These are phyloP conservation scores for Rambutsinella grinnellia DNA, from an alignment of 2,888 invertebrate genomes.

Conservation along the genomic window DNA sequence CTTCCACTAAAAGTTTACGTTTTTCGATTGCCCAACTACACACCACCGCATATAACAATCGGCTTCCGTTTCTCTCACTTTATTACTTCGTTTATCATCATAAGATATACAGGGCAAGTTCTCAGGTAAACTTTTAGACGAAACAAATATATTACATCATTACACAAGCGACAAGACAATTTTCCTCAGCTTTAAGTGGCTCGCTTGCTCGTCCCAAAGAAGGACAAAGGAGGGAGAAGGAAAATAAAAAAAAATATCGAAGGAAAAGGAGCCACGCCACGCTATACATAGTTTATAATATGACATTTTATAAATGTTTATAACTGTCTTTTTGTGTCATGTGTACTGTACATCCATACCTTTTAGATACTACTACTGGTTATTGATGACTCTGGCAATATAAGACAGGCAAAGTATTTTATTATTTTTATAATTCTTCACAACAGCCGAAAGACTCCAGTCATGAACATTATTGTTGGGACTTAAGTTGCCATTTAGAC, in stretches of 20 bases:
- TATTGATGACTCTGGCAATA: slow-evolving; percentile 42
- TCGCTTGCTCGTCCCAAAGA: slow-evolving; percentile 23
- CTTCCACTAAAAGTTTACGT: too few relatives aligned
- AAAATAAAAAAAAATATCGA: slow-evolving; percentile 38
- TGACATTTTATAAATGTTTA: slow-evolving; percentile 53
- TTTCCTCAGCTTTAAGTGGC: slow-evolving; percentile 54
- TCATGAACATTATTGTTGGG: slow-evolving; percentile 40
- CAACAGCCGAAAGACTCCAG: slow-evolving; percentile 42
- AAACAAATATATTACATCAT: slow-evolving; percentile 55
- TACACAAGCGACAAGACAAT: slow-evolving; percentile 48
- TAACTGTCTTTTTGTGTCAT: slow-evolving; percentile 44
- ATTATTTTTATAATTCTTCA: slow-evolving; percentile 52
- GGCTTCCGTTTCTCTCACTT: slow-evolving; percentile 46
- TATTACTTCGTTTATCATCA: slow-evolving; percentile 27
- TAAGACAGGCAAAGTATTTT: slow-evolving; percentile 46
- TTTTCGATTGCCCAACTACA: too few relatives aligned
- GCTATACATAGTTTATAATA: too few relatives aligned
- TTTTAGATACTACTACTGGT: slow-evolving; percentile 3
- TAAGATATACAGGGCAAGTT: background rate
- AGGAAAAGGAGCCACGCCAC: too few relatives aligned
- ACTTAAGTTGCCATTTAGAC: slow-evolving; percentile 41
- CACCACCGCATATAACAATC: too few relatives aligned
- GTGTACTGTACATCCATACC: too few relatives aligned
- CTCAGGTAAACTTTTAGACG: slow-evolving; percentile 35
- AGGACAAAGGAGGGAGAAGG: slow-evolving; percentile 33